phyloP scores from a whole-genome alignment of 2,797 vertebrate genomes.

The Chromis chromis region DNA sequence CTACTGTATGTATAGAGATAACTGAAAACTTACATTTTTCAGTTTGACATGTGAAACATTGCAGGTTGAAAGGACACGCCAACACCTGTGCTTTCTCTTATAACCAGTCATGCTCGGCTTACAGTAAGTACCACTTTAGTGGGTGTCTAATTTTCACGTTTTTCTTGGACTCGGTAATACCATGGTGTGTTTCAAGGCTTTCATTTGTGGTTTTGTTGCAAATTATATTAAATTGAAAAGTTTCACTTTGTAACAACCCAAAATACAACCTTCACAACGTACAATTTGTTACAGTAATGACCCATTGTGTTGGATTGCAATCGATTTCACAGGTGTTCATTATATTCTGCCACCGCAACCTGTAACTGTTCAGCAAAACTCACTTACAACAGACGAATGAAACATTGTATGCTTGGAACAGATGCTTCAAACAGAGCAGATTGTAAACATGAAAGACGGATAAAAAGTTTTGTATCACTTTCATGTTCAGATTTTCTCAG shows the following conservation, averaged over 20 bases:
- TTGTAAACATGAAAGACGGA: constrained; percentile 6
- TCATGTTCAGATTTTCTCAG: not conserved
- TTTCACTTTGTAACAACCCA: not conserved
- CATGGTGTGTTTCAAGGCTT: not conserved
- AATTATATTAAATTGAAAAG: not conserved
- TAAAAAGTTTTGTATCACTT: constrained; percentile 1
- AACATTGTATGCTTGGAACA: not conserved
- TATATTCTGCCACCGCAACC: not conserved
- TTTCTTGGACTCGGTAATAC: not conserved
- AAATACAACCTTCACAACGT: not conserved
- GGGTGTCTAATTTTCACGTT: not conserved
- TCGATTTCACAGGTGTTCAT: constrained; percentile 39
- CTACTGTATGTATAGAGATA: not conserved
- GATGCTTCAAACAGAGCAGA: constrained; percentile 19
- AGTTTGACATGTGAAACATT: not conserved
- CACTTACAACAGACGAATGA: not conserved
- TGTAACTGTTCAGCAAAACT: constrained; percentile 18
- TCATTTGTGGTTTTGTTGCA: constrained; percentile 8
- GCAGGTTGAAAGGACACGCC: not conserved
- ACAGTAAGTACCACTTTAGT: not conserved
- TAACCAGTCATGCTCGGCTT: not conserved
- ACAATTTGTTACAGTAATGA: constrained; percentile 14
- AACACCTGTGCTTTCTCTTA: not conserved
- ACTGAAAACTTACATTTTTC: not conserved
- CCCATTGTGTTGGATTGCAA: constrained; percentile 13